Percentiles rank a stretch among this genome's conserved stretches.
phyloP scores from a whole-genome alignment of 1,140 invertebrate species.

The Lordiphosa stackelbergi region DNA sequence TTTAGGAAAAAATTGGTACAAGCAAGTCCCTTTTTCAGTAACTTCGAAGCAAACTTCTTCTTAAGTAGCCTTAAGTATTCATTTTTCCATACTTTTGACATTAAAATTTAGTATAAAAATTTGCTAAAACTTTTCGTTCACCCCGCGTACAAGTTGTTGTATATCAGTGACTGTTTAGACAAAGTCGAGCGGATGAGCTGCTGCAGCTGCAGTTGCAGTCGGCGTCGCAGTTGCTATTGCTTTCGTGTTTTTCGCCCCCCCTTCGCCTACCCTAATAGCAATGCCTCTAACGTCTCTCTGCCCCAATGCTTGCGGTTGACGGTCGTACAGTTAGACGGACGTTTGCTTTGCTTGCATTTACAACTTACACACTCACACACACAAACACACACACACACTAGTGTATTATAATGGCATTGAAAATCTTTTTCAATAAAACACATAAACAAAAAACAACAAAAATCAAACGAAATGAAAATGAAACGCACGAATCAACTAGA shows the following conservation, averaged over 20 bases:
- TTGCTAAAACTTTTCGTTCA: constrained; percentile 9
- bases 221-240: constrained; percentile 11
- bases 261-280: constrained; percentile 3
- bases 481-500: constrained; percentile 30
- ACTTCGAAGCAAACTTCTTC: no score
- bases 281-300: constrained; percentile 44
- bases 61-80: no score
- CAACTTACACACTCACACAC: constrained; percentile 48
- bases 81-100: no score
- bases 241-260: constrained; percentile 15
- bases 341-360: constrained; percentile 74
- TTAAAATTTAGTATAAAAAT: no score
- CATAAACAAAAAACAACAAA: constrained; percentile 67
- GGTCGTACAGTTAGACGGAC: constrained; percentile 75
- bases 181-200: constrained; percentile 59
- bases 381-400: constrained; percentile 16
- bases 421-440: constrained; percentile 75
- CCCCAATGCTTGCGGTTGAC: constrained; percentile 67
- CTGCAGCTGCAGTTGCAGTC: constrained; percentile 6
- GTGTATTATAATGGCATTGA: constrained; percentile 70
- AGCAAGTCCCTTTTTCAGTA: no score
- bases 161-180: constrained; percentile 27
- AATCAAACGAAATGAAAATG: constrained; percentile 51
- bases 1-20: no score
- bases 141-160: constrained; percentile 17